Conservation (phyloP, 2,797 vertebrate species). For the Passerculus sandwichensis region DNA sequence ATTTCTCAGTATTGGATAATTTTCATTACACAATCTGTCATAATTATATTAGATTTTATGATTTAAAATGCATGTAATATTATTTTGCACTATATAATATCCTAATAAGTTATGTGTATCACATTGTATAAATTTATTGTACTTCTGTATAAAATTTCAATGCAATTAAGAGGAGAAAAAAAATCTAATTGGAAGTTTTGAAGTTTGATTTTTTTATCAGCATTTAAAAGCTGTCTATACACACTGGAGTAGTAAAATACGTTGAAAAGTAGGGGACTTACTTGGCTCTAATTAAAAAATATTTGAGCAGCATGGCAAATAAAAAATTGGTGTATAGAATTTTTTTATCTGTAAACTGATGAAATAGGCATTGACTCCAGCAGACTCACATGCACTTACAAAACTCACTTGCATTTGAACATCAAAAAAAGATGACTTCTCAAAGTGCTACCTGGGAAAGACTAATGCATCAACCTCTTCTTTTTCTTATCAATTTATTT, state of each 20-base stretch:
- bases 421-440: not conserved
- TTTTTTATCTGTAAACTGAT: not conserved
- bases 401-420: not conserved
- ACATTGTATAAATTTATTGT: not conserved
- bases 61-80: not conserved
- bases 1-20: not conserved
- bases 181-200: not conserved
- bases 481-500: not conserved
- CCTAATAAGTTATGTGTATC: not conserved
- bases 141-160: not conserved
- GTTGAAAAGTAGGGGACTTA: fast-evolving
- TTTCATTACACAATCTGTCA: not conserved
- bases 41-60: not conserved
- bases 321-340: not conserved
- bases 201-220: not conserved
- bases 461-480: not conserved
- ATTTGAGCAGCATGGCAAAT: not conserved
- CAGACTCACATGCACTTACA: not conserved
- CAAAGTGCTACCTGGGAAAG: not conserved
- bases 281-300: not conserved
- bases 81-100: not conserved
- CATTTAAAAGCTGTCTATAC: not conserved
- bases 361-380: not conserved
- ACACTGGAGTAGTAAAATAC: not conserved
- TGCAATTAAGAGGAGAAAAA: not conserved